Base-by-base conservation (phyloP, 2,797 vertebrate species). In the Peromyscus nudipes region DNA sequence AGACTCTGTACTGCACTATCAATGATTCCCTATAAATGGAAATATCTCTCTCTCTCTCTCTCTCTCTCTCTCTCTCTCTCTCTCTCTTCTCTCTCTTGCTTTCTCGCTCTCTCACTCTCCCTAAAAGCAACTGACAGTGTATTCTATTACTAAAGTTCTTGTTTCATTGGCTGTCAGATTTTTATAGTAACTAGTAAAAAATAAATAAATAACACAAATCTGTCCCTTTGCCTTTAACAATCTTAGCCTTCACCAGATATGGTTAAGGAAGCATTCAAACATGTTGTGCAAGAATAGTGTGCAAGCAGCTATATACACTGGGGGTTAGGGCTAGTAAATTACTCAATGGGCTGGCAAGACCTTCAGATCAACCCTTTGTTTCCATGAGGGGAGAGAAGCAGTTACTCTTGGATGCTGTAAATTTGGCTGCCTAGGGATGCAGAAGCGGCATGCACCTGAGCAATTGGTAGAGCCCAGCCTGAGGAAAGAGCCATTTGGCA, bases 401-500 rank as follows among this genome's bases (percentile, higher is more conserved):
- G n/a, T 84, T 73, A 27, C 21, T 82, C 73, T 21, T n/a, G 57
- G 77, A 93, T 76, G n/a, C 55, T 67, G 13, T 9, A 3, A 69
- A 60, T 88, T 95, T 2, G 0, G 19, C 21, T 76, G 73, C 76
- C 81, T 34, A 2, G 1, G 49, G 67, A 94, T 89, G 4, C 34
- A 67, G 93, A 91, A 88, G 55, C 31, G 0, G 23, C 4, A 3
- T 60, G 91, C 82, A 81, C 89, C 95, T 96, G 88, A 95, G 86
- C 55, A 73, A 85, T 9, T 89, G 60, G 80, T 37, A n/a, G 17
- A 91, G 87, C 34, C 89, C 86, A 57, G 81, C 84, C 65, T 67
- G 65, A 92, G 81, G 49, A 82, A 91, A 96, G 80, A 94, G 60
- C 81, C 83, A 62, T 79, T 65, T 93, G 97, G 97, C 96, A 95